Conservation (phyloP, 2,888 invertebrate genomes). For the Ommatoiulus sabulosus region DNA sequence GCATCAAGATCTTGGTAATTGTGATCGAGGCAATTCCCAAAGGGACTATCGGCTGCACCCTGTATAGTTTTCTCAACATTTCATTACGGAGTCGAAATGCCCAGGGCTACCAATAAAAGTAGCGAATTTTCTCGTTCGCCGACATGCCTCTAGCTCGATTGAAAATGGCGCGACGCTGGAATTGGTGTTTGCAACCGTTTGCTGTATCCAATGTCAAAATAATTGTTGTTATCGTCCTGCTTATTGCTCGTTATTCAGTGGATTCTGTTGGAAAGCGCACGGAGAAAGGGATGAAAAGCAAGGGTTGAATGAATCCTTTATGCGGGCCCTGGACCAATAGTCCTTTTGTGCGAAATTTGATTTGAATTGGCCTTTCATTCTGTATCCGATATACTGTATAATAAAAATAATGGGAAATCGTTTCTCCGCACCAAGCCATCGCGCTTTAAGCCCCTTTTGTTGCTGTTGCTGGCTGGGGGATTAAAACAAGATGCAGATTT, state of each 20-base stretch:
- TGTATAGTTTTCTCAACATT: not conserved
- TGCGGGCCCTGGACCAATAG: not conserved
- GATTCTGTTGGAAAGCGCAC: not conserved
- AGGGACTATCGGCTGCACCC: not conserved
- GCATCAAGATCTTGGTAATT: too few species aligned
- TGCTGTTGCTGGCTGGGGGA: conserved; percentile 3
- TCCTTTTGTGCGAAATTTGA: not conserved
- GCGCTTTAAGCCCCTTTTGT: not conserved
- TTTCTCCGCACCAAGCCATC: not conserved
- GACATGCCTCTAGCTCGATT: not conserved
- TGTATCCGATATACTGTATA: not conserved
- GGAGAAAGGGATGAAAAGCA: conserved; percentile 6
- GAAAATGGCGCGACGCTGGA: not conserved
- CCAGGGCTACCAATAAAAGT: not conserved
- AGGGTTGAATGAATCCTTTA: conserved; percentile 40
- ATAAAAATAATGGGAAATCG: conserved; percentile 20
- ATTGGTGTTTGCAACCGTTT: not conserved
- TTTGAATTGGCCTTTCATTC: conserved; percentile 34
- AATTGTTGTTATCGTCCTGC: conserved; percentile 30
- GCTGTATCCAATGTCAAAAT: conserved; percentile 20
- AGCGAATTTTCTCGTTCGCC: not conserved
- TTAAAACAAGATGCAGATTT: conserved; percentile 43
- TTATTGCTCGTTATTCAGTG: conserved; percentile 40
- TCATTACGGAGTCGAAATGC: not conserved
- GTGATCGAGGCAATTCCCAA: too few species aligned